Base-by-base conservation (phyloP, 2,888 invertebrate species). In the Macaria liturata region DNA sequence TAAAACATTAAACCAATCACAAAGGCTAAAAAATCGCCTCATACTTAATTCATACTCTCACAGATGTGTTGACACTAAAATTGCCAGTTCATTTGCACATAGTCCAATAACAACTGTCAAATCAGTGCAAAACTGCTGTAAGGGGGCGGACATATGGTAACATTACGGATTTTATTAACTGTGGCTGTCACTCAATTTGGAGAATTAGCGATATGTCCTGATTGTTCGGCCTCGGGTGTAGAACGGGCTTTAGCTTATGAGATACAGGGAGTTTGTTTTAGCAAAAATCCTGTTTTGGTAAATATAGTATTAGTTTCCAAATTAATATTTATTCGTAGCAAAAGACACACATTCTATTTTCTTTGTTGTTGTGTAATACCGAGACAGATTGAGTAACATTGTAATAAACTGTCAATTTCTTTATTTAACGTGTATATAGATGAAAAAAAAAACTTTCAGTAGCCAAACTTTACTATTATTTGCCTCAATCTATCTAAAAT, bases 101-200 rank as follows among this genome's bases (percentile, higher is more conserved):
- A 46, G 4, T 31, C 40, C 31, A 59, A 59, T 54, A 59, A 44
- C 54, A 46, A 52, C 49, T 55, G 55, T 52, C 52, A 59, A 64
- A 57, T 58, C 48, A 58, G 44, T 42, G 54, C 58, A 62, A 57
- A 60, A 59, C 53, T 62, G 61, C 48, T 32, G 30, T 45, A 45
- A 81, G 86, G 88, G 88, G 75, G 83, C 71, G 75, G 80, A 77
- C 91, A 91, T 91, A 91, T 91, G 91, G 75, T 62, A 71, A 81
- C 80, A 84, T 89, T 86, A 84, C 77, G 64, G 81, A 77, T 83
- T 88, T 89, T 90, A 91, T 91, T 87, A 90, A 90, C 88, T 84
- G 74, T 75, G 74, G 72, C 89, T 87, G 90, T 87, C 90, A 87
- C 84, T 90, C 88, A 89, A 83, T 86, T 78, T 81, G 77, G 74